These are phyloP conservation scores for Meiosimyza platycephala DNA, from an alignment of 2,888 invertebrate genomes.

Conservation along the genomic window DNA sequence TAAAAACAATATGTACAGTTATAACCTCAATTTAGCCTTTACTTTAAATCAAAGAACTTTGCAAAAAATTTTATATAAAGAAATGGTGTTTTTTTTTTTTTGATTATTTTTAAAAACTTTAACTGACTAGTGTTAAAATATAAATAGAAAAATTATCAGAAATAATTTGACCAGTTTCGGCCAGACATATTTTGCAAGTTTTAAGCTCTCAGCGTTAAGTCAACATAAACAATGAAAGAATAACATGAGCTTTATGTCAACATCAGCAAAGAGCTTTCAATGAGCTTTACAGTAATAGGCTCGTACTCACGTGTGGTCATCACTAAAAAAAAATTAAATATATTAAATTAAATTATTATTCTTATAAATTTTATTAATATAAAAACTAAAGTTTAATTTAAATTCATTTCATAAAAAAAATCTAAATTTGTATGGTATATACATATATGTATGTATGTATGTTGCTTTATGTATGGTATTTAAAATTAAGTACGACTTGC, in stretches of 20 bases:
- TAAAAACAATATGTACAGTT: too few species aligned
- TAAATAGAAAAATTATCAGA: constrained; percentile 20
- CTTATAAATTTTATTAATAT: not conserved
- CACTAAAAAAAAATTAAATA: not conserved
- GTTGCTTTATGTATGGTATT: not conserved
- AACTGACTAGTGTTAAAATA: constrained; percentile 43
- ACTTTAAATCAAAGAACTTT: too few species aligned
- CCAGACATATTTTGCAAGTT: not conserved
- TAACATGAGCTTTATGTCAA: not conserved
- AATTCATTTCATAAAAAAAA: not conserved
- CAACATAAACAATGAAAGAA: too few species aligned
- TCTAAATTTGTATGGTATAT: too few species aligned
- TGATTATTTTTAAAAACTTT: constrained; percentile 12
- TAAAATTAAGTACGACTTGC: constrained; percentile 31
- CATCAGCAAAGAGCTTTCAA: too few species aligned
- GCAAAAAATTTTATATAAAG: too few species aligned
- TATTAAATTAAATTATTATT: not conserved
- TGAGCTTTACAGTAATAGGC: too few species aligned
- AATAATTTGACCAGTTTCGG: constrained; percentile 1
- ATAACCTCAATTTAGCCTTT: too few species aligned
- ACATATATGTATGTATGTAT: too few species aligned
- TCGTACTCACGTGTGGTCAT: too few species aligned
- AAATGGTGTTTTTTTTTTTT: not conserved
- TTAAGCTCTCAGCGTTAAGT: constrained; percentile 1
- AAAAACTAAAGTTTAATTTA: constrained; percentile 18